Evolutionary conservation across 2,888 invertebrate genomes (phyloP).

Genomic region (Drosophila mettleri): DNA sequence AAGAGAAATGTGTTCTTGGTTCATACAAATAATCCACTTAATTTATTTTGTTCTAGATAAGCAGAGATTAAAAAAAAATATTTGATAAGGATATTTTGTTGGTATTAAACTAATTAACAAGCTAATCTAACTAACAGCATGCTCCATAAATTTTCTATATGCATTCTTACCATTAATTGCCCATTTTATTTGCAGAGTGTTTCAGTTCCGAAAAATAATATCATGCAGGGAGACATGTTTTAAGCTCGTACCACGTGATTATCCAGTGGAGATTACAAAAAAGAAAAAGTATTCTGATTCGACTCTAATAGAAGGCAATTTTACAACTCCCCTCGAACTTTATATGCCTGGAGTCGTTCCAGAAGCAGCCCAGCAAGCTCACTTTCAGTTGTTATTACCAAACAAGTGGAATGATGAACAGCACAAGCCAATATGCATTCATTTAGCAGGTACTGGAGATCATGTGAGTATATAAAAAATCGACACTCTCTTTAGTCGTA

Average conservation of each 20-base stretch:
- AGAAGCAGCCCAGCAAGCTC: slow-evolving; percentile 91
- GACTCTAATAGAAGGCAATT: slow-evolving; percentile 93
- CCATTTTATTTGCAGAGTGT: slow-evolving; percentile 89
- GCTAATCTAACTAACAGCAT: not conserved
- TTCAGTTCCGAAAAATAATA: slow-evolving; percentile 95
- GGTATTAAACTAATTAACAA: not conserved
- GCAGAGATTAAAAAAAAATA: not conserved
- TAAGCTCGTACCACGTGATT: slow-evolving; percentile 91
- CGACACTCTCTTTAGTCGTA: not conserved
- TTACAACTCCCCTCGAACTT: slow-evolving; percentile 92
- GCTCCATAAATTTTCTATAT: not conserved
- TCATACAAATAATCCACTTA: not conserved
- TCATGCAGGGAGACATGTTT: slow-evolving; percentile 93
- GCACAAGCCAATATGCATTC: slow-evolving; percentile 94
- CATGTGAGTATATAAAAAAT: slow-evolving; percentile 86
- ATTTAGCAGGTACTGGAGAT: slow-evolving; percentile 99
- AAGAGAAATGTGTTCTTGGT: too few relatives aligned
- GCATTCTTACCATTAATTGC: not conserved
- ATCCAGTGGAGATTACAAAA: slow-evolving; percentile 94
- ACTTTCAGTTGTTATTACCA: slow-evolving; percentile 94
- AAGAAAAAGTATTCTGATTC: slow-evolving; percentile 91
- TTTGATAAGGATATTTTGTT: slow-evolving; percentile 2
- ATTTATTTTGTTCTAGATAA: not conserved
- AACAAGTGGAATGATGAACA: slow-evolving; percentile 90
- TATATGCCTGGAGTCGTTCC: slow-evolving; percentile 95